Evolutionary conservation across 2,888 invertebrate genomes (phyloP).

Genomic region (Scaptomyza cyrtandrae): DNA sequence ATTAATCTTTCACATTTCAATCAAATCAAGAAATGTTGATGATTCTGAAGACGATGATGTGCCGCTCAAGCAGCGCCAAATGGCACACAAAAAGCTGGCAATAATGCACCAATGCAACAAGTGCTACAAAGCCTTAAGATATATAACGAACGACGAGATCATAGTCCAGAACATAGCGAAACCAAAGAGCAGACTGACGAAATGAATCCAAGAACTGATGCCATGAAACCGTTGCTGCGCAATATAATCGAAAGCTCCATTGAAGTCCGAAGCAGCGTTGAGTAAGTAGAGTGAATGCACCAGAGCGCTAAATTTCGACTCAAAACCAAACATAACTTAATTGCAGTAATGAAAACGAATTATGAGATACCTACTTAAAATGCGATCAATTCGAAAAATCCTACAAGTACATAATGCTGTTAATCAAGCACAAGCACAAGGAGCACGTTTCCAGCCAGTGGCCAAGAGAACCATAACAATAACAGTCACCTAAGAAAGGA

Average conservation of each 20-base stretch:
- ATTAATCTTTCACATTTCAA: no score
- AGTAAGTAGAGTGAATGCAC: conserved; percentile 30
- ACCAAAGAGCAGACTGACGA: not conserved
- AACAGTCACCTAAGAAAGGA: no score
- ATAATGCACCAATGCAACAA: conserved; percentile 50
- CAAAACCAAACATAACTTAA: not conserved
- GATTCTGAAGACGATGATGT: conserved; percentile 56
- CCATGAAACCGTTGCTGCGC: not conserved
- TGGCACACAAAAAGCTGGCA: not conserved
- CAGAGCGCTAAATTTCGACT: not conserved
- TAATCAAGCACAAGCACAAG: no score
- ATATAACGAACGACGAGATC: conserved; percentile 51
- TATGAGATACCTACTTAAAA: conserved; percentile 54
- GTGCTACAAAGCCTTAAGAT: conserved; percentile 54
- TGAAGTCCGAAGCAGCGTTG: conserved; percentile 1
- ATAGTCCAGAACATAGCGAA: conserved; percentile 16
- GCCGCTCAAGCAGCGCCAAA: conserved; percentile 55
- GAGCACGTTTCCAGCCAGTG: no score
- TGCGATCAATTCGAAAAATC: conserved; percentile 65
- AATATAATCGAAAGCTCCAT: conserved; percentile 14
- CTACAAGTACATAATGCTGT: conserved; percentile 61
- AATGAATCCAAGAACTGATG: conserved; percentile 1
- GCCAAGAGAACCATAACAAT: no score
- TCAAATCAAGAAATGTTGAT: no score
- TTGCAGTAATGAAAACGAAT: conserved; percentile 37